Evolutionary conservation across 2,888 invertebrate genomes (phyloP).

Genomic region (Rambutsinella grinnellia): DNA sequence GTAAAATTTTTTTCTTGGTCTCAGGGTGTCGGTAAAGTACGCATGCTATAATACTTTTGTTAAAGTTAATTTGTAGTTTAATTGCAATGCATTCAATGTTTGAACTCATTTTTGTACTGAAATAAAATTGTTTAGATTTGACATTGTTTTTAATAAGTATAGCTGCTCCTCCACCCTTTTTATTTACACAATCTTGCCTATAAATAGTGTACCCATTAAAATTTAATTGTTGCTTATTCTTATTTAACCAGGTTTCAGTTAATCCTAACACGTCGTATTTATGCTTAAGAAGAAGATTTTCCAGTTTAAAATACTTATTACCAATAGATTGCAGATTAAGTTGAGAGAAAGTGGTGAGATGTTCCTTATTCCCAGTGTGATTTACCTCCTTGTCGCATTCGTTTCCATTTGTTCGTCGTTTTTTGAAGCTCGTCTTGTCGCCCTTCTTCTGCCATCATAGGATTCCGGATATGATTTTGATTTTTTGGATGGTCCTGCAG

Average conservation of each 20-base stretch:
- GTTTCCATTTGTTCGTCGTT: too few species aligned
- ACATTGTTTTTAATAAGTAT: background rate
- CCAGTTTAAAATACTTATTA: background rate
- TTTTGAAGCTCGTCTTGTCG: too few species aligned
- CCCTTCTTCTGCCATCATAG: too few species aligned
- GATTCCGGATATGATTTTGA: too few species aligned
- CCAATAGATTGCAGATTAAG: background rate
- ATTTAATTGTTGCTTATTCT: background rate
- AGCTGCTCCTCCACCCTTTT: background rate
- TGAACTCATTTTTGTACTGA: background rate
- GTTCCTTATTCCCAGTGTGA: too few species aligned
- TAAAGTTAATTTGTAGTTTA: background rate
- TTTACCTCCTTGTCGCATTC: too few species aligned
- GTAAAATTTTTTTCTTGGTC: background rate
- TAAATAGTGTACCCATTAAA: background rate
- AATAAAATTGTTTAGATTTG: background rate
- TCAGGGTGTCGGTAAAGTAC: slow-evolving; percentile 3
- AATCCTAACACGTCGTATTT: slow-evolving; percentile 9
- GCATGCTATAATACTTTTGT: background rate
- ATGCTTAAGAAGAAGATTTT: background rate
- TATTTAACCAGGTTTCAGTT: slow-evolving; percentile 3
- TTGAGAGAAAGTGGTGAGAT: too few species aligned
- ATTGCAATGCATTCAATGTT: background rate
- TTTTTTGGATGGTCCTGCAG: too few species aligned
- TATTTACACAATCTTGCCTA: background rate